These are phyloP conservation scores for Trichopoda pennipes DNA, from an alignment of 2,888 invertebrate genomes.

Conservation along the genomic window DNA sequence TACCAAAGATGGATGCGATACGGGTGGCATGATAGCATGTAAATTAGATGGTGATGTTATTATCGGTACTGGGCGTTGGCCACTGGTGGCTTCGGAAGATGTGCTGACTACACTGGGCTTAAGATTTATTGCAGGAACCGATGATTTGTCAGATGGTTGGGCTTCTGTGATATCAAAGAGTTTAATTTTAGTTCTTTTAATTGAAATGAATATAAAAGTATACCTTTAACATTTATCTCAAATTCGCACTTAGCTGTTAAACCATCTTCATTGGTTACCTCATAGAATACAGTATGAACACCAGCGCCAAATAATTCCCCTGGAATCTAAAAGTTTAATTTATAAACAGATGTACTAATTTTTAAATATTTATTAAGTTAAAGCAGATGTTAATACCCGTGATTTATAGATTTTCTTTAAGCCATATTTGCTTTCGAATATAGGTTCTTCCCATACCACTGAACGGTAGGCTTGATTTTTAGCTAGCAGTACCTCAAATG, in stretches of 20 bases:
- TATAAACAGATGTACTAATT: not conserved
- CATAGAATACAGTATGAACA: conserved; percentile 84
- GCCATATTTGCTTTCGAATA: conserved; percentile 83
- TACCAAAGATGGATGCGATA: conserved; percentile 54
- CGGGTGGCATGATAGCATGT: conserved; percentile 18
- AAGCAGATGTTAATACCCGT: conserved; percentile 20
- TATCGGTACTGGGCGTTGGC: conserved; percentile 2
- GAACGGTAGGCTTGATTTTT: conserved; percentile 83
- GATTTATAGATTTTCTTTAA: conserved; percentile 68
- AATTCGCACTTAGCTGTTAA: conserved; percentile 85
- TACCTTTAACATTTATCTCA: conserved; percentile 84
- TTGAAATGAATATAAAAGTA: not conserved
- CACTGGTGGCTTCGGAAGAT: not conserved
- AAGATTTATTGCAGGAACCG: conserved; percentile 41
- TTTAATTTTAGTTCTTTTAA: not conserved
- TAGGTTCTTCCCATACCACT: conserved; percentile 85
- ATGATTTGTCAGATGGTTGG: conserved; percentile 4
- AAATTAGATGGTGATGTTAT: conserved; percentile 5
- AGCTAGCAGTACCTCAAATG: conserved; percentile 83
- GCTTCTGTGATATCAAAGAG: conserved; percentile 53
- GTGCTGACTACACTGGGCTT: not conserved
- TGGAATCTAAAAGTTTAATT: conserved; percentile 81
- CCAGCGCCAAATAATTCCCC: conserved; percentile 84
- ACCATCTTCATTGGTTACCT: conserved; percentile 85
- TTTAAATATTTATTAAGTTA: not conserved